Conservation (phyloP, 2,797 vertebrate species). For the Simalia tracyae region DNA sequence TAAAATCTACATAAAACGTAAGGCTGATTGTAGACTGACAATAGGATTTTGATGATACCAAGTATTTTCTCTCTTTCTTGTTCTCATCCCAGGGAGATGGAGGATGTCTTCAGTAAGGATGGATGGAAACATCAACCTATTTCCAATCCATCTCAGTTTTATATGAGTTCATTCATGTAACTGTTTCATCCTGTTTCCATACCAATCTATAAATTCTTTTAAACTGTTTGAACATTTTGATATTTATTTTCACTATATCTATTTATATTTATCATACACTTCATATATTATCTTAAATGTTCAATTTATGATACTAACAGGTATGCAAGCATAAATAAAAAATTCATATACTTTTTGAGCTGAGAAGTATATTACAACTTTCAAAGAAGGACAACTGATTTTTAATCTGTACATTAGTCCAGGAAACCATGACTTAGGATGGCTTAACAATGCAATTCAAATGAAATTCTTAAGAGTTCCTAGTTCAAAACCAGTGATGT, state of each 20-base stretch:
- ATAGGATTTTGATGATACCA: neutral
- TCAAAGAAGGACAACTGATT: neutral
- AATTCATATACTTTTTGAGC: neutral
- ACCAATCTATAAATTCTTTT: neutral
- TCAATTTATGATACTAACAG: neutral
- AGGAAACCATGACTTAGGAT: neutral
- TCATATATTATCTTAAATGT: neutral
- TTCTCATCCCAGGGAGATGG: neutral
- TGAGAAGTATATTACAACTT: neutral
- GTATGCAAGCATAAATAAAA: neutral
- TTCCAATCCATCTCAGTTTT: neutral
- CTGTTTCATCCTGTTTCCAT: neutral
- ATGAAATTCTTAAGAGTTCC: neutral
- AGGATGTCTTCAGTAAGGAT: neutral
- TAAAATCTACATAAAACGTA: neutral
- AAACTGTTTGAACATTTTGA: neutral
- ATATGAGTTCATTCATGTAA: neutral
- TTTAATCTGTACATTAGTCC: neutral
- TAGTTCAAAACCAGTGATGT: neutral
- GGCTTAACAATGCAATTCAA: neutral
- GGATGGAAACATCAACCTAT: neutral
- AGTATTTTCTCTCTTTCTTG: neutral
- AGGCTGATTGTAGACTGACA: neutral
- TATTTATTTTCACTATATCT: too few species aligned
- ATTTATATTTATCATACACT: neutral